A percentile compares a stretch with the other conserved stretches of the same genome.
Conservation (phyloP, 1,140 invertebrate genomes). For the Platyura marginata region DNA sequence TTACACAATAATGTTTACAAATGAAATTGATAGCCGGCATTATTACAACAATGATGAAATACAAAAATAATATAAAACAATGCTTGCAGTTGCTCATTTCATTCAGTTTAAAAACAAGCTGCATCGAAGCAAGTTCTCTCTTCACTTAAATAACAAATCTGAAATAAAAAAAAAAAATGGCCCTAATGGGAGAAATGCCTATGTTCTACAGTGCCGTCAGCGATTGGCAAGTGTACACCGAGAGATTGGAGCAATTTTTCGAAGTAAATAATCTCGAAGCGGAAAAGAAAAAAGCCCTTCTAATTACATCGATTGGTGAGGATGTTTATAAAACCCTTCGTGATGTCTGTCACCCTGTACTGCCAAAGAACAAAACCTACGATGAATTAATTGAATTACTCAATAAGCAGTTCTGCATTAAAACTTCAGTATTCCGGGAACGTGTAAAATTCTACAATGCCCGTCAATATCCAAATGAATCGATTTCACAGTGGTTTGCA, state of each 20-base stretch:
- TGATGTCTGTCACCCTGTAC: neutral
- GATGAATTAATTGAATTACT: neutral
- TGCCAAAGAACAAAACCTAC: neutral
- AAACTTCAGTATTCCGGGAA: neutral
- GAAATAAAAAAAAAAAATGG: too few species aligned
- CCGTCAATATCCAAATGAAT: neutral
- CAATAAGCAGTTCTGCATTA: neutral
- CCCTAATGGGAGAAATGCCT: too few species aligned
- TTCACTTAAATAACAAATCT: too few species aligned
- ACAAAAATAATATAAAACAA: too few species aligned
- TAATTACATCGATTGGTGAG: neutral
- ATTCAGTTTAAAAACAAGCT: too few species aligned
- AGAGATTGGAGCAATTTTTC: slow-evolving; percentile 1
- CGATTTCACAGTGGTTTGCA: neutral
- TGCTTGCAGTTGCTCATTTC: too few species aligned
- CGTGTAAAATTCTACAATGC: slow-evolving; percentile 1
- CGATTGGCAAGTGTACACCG: neutral
- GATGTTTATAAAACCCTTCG: neutral
- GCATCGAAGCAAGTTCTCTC: too few species aligned
- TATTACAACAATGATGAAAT: too few species aligned
- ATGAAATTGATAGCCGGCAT: too few species aligned
- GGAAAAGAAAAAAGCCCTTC: neutral
- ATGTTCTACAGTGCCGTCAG: too few species aligned
- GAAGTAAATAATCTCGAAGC: neutral
- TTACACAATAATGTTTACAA: too few species aligned